Conservation (phyloP, 2,797 vertebrate species). For the Onychomys torridus region DNA sequence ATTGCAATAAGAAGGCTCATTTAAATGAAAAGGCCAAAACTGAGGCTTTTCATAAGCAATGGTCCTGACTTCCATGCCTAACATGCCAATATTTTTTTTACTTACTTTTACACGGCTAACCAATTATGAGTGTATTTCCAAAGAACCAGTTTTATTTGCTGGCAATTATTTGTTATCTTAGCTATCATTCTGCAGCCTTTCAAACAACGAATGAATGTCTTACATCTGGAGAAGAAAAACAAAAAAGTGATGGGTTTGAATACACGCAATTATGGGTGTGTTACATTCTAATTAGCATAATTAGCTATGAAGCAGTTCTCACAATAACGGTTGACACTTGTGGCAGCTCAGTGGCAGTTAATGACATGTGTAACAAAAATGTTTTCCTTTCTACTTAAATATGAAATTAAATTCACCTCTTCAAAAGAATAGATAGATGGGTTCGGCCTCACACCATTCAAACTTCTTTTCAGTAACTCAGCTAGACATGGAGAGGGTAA, state of each 20-base stretch:
- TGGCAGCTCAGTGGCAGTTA: conserved; percentile 85
- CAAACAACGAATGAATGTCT: conserved; percentile 81
- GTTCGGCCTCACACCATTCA: conserved; percentile 11
- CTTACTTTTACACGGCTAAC: conserved; percentile 79
- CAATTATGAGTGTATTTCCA: conserved; percentile 81
- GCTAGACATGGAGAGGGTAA: not conserved
- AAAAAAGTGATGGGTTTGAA: conserved; percentile 84
- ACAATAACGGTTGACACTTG: conserved; percentile 84
- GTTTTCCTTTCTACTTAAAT: conserved; percentile 72
- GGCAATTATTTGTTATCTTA: conserved; percentile 83
- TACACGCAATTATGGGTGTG: conserved; percentile 83
- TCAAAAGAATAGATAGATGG: conserved; percentile 23
- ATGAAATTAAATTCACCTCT: conserved; percentile 59
- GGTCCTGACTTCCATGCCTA: conserved; percentile 73
- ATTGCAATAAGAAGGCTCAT: conserved; percentile 75
- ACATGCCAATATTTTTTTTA: conserved; percentile 71
- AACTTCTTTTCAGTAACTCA: conserved; percentile 34
- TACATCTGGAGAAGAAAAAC: conserved; percentile 84
- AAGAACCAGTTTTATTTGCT: conserved; percentile 83
- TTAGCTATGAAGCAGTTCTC: conserved; percentile 85
- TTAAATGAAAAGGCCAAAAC: conserved; percentile 80
- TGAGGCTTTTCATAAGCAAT: conserved; percentile 67
- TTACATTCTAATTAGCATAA: conserved; percentile 87
- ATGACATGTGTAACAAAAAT: conserved; percentile 83
- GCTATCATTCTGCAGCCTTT: conserved; percentile 83